Evolutionary conservation across 2,888 invertebrate species (phyloP), one percentile per base, ranked within the genome.

Genomic region (Tineola bisselliella): DNA sequence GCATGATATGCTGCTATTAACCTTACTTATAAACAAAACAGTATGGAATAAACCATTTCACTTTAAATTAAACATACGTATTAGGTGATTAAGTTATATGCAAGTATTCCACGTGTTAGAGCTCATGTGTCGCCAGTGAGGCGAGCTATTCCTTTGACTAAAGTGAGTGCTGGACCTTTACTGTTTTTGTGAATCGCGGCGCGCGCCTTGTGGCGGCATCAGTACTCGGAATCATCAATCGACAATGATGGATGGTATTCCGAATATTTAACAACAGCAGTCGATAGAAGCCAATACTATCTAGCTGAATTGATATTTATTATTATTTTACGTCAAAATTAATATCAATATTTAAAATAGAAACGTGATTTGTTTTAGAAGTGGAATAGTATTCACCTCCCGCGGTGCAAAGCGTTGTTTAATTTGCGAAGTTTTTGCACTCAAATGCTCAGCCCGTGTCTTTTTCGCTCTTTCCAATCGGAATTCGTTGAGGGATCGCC

Each of bases 401-500:
- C 17, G 58, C 58, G 58, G 58, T 33, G 58, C 30, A 4, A 18
- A 38, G 48, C 10, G 4, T 12, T 25, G 56, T 56, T 56, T 56
- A 25, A 15, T 12, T 56, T 56, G 18, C 56, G 19, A 15, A 33
- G 58, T 58, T 58, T 58, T 58, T 58, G 58, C 33, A 10, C 13
- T 15, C 33, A 15, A 33, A 58, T 58, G 33, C 33, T 58, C 33
- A 77, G 80, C 82, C 82, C 86, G 84, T 86, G 86, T 86, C 83
- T 82, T 87, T 86, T 86, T 84, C 84, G 82, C 84, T 84, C 84
- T 83, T 84, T 73, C 76, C 81, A 73, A 78, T 82, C 68, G 87
- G 87, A 87, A 87, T 87, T 86, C 81, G 83, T 81, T 77, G 81
- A 79, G 79, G 77, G 79, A 82, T 80, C 79, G 81, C 84, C 86